phyloP scores from a whole-genome alignment of 2,797 vertebrate species.

The Acrossocheilus wenchowensis region DNA sequence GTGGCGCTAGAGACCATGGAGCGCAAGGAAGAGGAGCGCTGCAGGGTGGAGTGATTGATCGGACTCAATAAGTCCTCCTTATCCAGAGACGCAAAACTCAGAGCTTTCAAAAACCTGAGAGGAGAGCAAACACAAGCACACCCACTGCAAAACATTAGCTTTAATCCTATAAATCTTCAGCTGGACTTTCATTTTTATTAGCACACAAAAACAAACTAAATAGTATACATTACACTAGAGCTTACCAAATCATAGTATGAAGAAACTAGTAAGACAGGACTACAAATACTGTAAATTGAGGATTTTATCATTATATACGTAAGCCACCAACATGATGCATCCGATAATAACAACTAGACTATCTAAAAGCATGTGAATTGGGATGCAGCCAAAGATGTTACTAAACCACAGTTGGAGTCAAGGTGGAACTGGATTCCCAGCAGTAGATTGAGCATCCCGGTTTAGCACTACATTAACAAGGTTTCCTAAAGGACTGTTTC shows the following conservation, averaged over 20 bases:
- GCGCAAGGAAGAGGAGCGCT: slow-evolving; percentile 86
- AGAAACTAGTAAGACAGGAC: not conserved
- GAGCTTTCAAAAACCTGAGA: slow-evolving; percentile 86
- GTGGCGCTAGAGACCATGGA: slow-evolving; percentile 87
- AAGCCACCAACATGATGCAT: not conserved
- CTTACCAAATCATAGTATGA: not conserved
- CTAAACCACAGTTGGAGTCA: not conserved
- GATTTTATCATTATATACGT: not conserved
- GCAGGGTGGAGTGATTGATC: slow-evolving; percentile 85
- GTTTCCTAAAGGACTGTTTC: not conserved
- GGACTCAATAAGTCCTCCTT: slow-evolving; percentile 89
- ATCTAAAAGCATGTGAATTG: not conserved
- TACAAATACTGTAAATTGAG: not conserved
- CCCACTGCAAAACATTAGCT: slow-evolving; percentile 4
- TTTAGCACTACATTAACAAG: not conserved
- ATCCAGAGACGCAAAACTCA: slow-evolving; percentile 87
- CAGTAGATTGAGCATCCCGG: not conserved
- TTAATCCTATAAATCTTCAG: not conserved
- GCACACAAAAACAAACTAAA: not conserved
- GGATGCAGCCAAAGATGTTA: not conserved
- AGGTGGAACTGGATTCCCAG: not conserved
- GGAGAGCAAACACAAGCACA: not conserved
- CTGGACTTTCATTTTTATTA: not conserved
- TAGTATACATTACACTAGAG: not conserved
- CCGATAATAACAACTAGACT: not conserved